Evolutionary conservation across 2,113 vertebrate species (phyloP).

Genomic region (Gymnocephalus cernua): DNA sequence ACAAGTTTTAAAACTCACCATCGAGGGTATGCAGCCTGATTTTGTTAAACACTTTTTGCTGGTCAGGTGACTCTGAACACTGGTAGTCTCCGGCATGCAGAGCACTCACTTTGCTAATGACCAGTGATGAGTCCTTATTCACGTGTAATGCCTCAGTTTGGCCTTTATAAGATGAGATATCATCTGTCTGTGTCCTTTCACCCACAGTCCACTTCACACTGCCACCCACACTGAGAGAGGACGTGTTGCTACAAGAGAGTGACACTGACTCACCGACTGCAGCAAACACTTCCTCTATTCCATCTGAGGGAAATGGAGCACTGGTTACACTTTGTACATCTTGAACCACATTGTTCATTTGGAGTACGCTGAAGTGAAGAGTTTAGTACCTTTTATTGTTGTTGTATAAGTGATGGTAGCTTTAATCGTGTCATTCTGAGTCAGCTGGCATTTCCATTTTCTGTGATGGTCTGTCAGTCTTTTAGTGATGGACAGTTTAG

Average conservation of each 20-base stretch:
- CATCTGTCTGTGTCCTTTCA: neutral
- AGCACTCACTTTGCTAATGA: slow-evolving; percentile 48
- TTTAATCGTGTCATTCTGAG: slow-evolving; percentile 36
- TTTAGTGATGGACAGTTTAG: slow-evolving; percentile 51
- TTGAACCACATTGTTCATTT: neutral
- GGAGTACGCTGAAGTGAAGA: fast-evolving
- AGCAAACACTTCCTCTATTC: slow-evolving; percentile 73
- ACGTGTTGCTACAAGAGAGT: slow-evolving; percentile 55
- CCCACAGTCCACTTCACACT: slow-evolving; percentile 13
- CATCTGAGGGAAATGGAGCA: slow-evolving; percentile 51
- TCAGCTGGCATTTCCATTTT: slow-evolving; percentile 68
- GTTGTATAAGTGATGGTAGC: slow-evolving; percentile 42
- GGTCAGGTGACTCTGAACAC: slow-evolving; percentile 39
- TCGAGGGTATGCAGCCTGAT: slow-evolving; percentile 65
- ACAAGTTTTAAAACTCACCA: slow-evolving; percentile 37
- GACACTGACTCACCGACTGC: slow-evolving; percentile 68
- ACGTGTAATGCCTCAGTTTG: slow-evolving; percentile 6
- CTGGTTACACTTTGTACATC: neutral
- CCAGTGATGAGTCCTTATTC: slow-evolving; percentile 42
- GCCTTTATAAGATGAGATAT: neutral
- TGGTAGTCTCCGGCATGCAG: slow-evolving; percentile 63
- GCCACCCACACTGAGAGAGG: slow-evolving; percentile 27
- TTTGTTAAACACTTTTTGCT: slow-evolving; percentile 1
- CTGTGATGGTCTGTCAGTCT: slow-evolving; percentile 69
- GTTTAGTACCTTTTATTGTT: slow-evolving; percentile 53